Base-by-base conservation (phyloP, 92 coral and sea anemone species). In the Umimayanthus kanabou region DNA sequence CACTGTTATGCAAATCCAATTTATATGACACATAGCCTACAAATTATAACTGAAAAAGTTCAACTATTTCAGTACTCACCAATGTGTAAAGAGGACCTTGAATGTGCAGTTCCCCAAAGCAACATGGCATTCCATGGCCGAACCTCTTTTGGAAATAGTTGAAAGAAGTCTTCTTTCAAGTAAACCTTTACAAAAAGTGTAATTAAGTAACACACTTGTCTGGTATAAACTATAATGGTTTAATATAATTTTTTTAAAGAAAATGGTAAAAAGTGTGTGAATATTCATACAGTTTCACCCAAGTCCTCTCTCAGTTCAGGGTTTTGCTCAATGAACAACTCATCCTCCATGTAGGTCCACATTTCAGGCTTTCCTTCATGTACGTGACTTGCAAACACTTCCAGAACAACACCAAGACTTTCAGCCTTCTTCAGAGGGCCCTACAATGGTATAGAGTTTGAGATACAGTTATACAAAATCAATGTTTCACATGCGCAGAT, bases 61-160 rank as follows among this genome's bases (percentile, higher is more conserved):
- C 2, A 53, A 13, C 6, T 45, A 0, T 45, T 45, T 45, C 49
- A 45, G 47, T 85, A 39, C 75, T 67, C 39, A 95, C 98, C 98
- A 72, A 95, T 94, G 73, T 95, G 98, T 33, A 95, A 92, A 64
- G 93, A 81, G 29, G 98, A 95, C 70, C 98, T 92, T 49, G 98
- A 95, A 81, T 92, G 86, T 13, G 95, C 93, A 5, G 98, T 95
- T 8, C 98, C 98, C 98, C 98, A 95, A 4, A 95, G 90, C 40
- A 95, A 88, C 98, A 95, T 95, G 2, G 98, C 95, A 88, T 95
- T 95, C 98, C 98, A 95, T 0, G 98, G 98, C 22, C 94, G 91
- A 9, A 95, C 91, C 79, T 94, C 96, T 64, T 80, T 87, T 6
- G 98, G 98, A 75, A 95, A 91, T 74, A 95, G 82, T 85, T 94